A percentile compares a stretch with the other conserved stretches of the same genome.
These are phyloP conservation scores for Tinea trinotella DNA, from an alignment of 2,888 invertebrate genomes.

Conservation along the genomic window DNA sequence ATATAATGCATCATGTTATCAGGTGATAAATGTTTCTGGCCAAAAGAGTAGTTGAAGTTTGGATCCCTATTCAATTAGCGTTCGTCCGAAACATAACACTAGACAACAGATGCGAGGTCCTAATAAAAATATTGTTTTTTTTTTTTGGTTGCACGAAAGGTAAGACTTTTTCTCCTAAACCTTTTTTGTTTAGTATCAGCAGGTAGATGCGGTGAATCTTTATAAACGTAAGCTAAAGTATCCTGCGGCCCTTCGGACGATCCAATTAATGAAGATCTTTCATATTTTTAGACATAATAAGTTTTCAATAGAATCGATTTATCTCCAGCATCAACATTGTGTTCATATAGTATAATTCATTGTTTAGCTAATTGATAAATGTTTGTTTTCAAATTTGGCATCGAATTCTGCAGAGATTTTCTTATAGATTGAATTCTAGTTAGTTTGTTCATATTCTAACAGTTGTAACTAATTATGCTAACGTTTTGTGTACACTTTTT, in stretches of 20 bases:
- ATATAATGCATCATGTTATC: constrained; percentile 29
- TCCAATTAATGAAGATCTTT: constrained; percentile 42
- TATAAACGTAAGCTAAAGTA: constrained; percentile 16
- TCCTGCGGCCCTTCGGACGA: constrained; percentile 42
- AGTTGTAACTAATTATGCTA: background rate
- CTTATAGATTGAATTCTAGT: background rate
- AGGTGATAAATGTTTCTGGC: constrained; percentile 31
- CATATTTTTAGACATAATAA: constrained; percentile 11
- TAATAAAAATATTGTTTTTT: constrained; percentile 9
- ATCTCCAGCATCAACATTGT: constrained; percentile 18
- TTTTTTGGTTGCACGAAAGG: constrained; percentile 10
- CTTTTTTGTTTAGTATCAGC: constrained; percentile 40
- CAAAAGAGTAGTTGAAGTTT: constrained; percentile 24
- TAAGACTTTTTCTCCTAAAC: constrained; percentile 23
- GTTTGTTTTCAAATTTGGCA: background rate
- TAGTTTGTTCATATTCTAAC: background rate
- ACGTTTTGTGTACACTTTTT: background rate
- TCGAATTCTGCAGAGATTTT: no score
- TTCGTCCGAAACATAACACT: constrained; percentile 33
- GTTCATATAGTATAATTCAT: background rate
- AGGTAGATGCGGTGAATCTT: constrained; percentile 32
- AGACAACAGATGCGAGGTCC: constrained; percentile 25
- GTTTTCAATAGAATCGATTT: constrained; percentile 4
- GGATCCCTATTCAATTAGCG: constrained; percentile 44
- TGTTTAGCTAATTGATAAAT: background rate